A percentile compares a stretch with the other conserved stretches of the same genome.
Conservation (phyloP, 2,113 vertebrate species). For the Danionella cerebrum region DNA sequence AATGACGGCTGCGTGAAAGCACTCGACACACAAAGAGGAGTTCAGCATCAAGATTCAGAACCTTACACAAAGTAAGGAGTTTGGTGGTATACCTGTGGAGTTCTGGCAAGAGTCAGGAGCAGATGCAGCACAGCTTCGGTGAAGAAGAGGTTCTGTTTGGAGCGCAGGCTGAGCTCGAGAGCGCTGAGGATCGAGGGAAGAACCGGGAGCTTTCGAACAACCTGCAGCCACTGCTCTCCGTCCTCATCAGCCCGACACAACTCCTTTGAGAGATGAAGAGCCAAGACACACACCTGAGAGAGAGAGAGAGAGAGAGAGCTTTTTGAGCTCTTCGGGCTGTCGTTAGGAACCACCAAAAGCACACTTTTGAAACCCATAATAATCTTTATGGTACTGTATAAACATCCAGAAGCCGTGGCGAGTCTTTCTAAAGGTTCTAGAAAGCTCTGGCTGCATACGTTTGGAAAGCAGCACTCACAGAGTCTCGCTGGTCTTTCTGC, state of each 20-base stretch:
- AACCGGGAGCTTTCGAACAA: slow-evolving; percentile 81
- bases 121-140: slow-evolving; percentile 86
- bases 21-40: too few relatives aligned
- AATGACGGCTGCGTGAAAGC: too few relatives aligned
- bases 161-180: slow-evolving; percentile 84
- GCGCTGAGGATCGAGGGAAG: slow-evolving; percentile 82
- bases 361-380: too few relatives aligned
- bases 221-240: slow-evolving; percentile 83
- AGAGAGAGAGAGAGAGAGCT: background rate
- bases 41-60: too few relatives aligned
- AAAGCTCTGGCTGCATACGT: too few relatives aligned
- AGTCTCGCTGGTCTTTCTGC: slow-evolving; percentile 89
- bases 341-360: too few relatives aligned
- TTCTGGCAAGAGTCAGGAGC: slow-evolving; percentile 86
- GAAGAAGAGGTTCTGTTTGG: slow-evolving; percentile 92
- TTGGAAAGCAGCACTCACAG: slow-evolving; percentile 70
- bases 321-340: too few relatives aligned
- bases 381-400: too few relatives aligned
- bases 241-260: slow-evolving; percentile 86
- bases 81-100: slow-evolving; percentile 75
- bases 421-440: too few relatives aligned
- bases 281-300: slow-evolving; percentile 86
- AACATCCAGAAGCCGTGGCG: too few relatives aligned
- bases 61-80: background rate
- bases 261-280: slow-evolving; percentile 89